Percentiles rank a stretch among this genome's conserved stretches.
phyloP scores from a whole-genome alignment of 2,113 vertebrate species.

The Larimichthys crocea region DNA sequence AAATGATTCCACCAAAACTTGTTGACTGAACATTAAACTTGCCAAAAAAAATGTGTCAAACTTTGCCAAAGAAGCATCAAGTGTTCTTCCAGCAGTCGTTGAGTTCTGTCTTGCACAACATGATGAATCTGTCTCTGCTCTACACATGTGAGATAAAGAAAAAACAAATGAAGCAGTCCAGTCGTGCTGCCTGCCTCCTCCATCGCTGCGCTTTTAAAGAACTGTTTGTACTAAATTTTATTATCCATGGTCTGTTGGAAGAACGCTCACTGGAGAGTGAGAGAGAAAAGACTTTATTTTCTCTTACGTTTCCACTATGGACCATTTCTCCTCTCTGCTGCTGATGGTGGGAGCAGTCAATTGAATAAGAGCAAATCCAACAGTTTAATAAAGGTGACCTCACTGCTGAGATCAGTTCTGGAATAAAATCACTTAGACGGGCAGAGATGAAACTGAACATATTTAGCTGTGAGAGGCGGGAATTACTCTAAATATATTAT shows the following conservation, averaged over 20 bases:
- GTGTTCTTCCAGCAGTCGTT: not conserved
- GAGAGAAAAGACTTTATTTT: conserved; percentile 77
- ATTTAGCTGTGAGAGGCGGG: not conserved
- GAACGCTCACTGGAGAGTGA: conserved; percentile 58
- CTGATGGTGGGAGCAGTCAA: conserved; percentile 75
- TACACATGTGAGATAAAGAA: not conserved
- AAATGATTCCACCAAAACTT: not conserved
- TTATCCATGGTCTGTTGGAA: conserved; percentile 85
- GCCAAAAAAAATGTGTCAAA: too few species aligned
- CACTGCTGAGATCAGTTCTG: conserved; percentile 26
- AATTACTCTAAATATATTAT: not conserved
- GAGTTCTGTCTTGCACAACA: not conserved
- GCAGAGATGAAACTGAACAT: not conserved
- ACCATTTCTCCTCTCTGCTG: conserved; percentile 81
- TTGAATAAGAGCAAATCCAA: conserved; percentile 75
- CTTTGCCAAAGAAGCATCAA: not conserved
- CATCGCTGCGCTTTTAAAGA: conserved; percentile 83
- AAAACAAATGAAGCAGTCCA: conserved; percentile 46
- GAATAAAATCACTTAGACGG: conserved; percentile 1
- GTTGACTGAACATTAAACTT: not conserved
- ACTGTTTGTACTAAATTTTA: conserved; percentile 88
- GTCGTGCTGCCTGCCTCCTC: conserved; percentile 78
- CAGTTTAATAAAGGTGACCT: conserved; percentile 29
- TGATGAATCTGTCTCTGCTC: conserved; percentile 9
- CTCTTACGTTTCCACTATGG: conserved; percentile 81